Conservation (phyloP, 2,113 vertebrate genomes). For the Sterrhoptilus dennistouni region DNA sequence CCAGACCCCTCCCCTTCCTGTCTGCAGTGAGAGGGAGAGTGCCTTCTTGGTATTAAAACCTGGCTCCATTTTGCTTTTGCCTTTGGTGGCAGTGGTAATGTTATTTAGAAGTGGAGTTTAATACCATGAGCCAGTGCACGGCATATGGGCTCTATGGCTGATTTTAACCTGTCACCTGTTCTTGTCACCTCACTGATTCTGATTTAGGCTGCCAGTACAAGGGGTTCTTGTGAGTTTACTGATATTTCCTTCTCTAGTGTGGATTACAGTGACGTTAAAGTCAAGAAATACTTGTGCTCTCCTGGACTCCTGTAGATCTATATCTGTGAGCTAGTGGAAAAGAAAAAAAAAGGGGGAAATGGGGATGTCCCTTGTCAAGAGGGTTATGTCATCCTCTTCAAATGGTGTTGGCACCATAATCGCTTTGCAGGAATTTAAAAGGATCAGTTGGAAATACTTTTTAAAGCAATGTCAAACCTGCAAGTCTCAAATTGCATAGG, state of each 20-base stretch:
- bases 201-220: background rate
- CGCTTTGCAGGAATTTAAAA: background rate
- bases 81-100: background rate
- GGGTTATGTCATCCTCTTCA: background rate
- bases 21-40: background rate
- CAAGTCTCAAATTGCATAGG: background rate
- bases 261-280: background rate
- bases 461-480: background rate
- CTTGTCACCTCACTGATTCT: background rate
- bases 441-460: background rate
- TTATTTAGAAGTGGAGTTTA: background rate
- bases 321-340: background rate
- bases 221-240: background rate
- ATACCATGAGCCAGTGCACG: background rate
- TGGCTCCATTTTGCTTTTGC: constrained; percentile 1
- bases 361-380: background rate
- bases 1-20: constrained; percentile 56
- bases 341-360: background rate
- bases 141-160: background rate
- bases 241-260: background rate
- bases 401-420: accelerated
- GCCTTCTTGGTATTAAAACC: background rate
- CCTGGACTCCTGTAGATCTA: background rate
- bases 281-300: background rate
- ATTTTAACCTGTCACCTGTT: background rate